These are phyloP conservation scores for Hydra vulgaris DNA, from an alignment of 30 jellyfish, hydroid and myxozoan species.

Conservation along the genomic window DNA sequence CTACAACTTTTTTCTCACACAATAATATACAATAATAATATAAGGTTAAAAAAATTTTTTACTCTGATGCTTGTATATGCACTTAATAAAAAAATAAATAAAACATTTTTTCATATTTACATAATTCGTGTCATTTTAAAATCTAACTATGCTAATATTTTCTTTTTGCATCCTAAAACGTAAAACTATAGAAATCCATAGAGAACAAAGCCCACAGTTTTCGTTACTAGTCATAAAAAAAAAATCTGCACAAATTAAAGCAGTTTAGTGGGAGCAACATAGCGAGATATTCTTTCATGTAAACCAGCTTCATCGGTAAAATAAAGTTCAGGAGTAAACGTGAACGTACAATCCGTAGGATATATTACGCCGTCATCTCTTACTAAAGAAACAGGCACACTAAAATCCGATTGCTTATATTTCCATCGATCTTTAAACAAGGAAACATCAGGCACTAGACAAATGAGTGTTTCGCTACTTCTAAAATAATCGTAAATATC, in stretches of 20 bases:
- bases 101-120: too few species aligned
- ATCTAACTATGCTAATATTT: too few species aligned
- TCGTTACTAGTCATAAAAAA: too few species aligned
- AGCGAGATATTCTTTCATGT: conserved; percentile 1
- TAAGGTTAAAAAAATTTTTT: too few species aligned
- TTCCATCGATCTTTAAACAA: conserved; percentile 78
- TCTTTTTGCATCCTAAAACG: too few species aligned
- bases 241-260: neutral
- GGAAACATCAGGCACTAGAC: conserved; percentile 90
- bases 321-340: conserved; percentile 84
- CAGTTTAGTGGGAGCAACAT: neutral
- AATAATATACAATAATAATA: too few species aligned
- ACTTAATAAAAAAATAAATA: too few species aligned
- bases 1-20: too few species aligned
- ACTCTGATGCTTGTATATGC: too few species aligned
- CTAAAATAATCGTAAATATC: conserved; percentile 26
- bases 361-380: conserved; percentile 87
- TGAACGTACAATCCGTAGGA: conserved; percentile 89
- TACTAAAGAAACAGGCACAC: conserved; percentile 85
- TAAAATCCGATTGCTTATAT: conserved; percentile 71
- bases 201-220: too few species aligned
- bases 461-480: conserved; percentile 56
- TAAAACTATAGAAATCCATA: too few species aligned
- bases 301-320: neutral
- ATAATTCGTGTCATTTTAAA: too few species aligned